Conservation (phyloP, 2,888 invertebrate genomes). For the Ochropleura plecta region DNA sequence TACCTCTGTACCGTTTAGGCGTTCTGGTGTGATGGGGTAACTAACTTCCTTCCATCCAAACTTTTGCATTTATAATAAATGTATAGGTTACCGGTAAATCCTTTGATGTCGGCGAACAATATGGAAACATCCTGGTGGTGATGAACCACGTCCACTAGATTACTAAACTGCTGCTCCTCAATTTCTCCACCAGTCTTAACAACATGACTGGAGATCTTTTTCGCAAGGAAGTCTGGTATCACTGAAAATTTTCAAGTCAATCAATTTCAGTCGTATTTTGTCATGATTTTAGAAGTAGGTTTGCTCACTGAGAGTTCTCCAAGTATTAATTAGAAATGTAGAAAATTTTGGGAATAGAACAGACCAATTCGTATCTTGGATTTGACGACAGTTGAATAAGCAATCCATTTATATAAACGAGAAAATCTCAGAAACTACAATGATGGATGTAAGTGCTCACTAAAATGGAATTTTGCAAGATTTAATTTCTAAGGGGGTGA, state of each 20-base stretch:
- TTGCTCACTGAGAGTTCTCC: background rate
- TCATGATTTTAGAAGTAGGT: background rate
- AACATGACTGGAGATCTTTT: constrained; percentile 97
- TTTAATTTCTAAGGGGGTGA: too few relatives aligned
- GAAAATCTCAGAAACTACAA: too few relatives aligned
- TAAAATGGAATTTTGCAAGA: too few relatives aligned
- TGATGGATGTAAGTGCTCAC: too few relatives aligned
- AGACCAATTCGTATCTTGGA: background rate
- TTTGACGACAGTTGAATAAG: background rate
- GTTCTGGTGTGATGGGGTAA: too few relatives aligned
- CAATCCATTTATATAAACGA: too few relatives aligned
- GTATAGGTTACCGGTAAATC: constrained; percentile 93
- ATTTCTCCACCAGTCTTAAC: constrained; percentile 93
- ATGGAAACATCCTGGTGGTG: constrained; percentile 99
- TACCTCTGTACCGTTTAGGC: too few relatives aligned
- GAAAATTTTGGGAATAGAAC: background rate
- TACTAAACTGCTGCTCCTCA: constrained; percentile 96
- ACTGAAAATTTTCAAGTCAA: constrained; percentile 89
- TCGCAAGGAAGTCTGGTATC: constrained; percentile 97
- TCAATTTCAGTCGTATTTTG: background rate
- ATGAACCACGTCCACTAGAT: constrained; percentile 96
- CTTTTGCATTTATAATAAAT: too few relatives aligned
- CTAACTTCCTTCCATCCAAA: too few relatives aligned
- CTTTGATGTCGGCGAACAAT: constrained; percentile 98
- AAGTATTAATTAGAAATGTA: background rate